Conservation (phyloP, 2,888 invertebrate species). For the Seladonia tumulorum region DNA sequence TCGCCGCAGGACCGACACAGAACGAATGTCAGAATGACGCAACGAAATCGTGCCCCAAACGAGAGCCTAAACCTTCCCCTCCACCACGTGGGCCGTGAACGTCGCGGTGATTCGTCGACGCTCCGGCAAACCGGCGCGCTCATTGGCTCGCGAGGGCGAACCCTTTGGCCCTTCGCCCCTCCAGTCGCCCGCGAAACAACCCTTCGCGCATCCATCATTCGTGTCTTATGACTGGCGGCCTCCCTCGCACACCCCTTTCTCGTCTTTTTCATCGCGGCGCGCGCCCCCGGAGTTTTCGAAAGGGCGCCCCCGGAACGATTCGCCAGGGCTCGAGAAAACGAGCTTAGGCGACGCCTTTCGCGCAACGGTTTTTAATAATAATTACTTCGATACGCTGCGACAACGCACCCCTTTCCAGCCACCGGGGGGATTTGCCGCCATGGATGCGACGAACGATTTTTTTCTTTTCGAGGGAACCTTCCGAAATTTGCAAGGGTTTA, state of each 20-base stretch:
- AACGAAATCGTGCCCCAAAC: constrained; percentile 79
- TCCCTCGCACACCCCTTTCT: constrained; percentile 80
- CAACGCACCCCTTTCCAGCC: not conserved
- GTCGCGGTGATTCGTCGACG: constrained; percentile 70
- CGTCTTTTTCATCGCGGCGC: constrained; percentile 67
- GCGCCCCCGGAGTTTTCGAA: constrained; percentile 26
- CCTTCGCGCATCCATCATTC: constrained; percentile 83
- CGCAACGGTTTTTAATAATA: constrained; percentile 79
- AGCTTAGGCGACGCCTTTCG: constrained; percentile 61
- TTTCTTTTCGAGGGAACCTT: not conserved
- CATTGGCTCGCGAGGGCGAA: constrained; percentile 70
- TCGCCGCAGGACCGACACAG: constrained; percentile 75
- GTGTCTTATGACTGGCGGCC: constrained; percentile 76
- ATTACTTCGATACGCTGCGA: constrained; percentile 74
- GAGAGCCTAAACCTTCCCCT: constrained; percentile 80
- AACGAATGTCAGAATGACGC: constrained; percentile 83
- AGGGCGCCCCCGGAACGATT: constrained; percentile 74
- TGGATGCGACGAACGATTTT: not conserved
- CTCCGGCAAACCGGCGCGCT: constrained; percentile 3
- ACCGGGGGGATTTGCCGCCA: constrained; percentile 26
- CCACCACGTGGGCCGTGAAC: constrained; percentile 57
- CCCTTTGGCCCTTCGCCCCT: constrained; percentile 74
- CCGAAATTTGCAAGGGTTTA: no score
- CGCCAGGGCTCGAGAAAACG: constrained; percentile 73
- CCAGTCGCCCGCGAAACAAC: constrained; percentile 73